Evolutionary conservation across 2,113 vertebrate species (phyloP).

Genomic region (Synodontis membranacea): DNA sequence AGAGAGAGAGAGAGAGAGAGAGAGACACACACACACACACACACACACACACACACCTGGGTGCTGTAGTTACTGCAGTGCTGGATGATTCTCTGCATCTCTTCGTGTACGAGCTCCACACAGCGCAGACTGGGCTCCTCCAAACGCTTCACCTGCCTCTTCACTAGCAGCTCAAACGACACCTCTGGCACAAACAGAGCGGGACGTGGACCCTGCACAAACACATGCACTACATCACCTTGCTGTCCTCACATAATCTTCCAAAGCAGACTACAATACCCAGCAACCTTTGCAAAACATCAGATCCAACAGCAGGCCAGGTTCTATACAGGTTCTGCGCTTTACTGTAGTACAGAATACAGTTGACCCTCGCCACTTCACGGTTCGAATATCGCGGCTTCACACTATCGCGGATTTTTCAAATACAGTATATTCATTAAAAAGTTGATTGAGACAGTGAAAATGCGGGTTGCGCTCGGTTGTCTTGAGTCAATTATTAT

Average conservation of each 20-base stretch:
- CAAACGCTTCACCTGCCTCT: conserved; percentile 93
- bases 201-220: conserved; percentile 87
- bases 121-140: conserved; percentile 97
- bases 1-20: background rate
- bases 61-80: conserved; percentile 98
- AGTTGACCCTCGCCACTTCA: no score
- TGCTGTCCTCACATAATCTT: background rate
- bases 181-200: conserved; percentile 96
- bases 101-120: conserved; percentile 96
- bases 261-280: background rate
- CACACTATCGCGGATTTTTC: no score
- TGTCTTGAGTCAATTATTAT: no score
- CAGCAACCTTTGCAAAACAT: background rate
- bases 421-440: no score
- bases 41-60: conserved; percentile 87
- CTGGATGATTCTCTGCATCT: conserved; percentile 98
- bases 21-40: no score
- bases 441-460: no score
- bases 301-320: background rate
- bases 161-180: conserved; percentile 95
- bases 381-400: no score
- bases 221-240: conserved; percentile 24
- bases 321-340: background rate
- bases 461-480: no score
- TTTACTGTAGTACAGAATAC: background rate